These are phyloP conservation scores for Bufo bufo DNA, from an alignment of 2,113 vertebrate genomes.

Conservation along the genomic window DNA sequence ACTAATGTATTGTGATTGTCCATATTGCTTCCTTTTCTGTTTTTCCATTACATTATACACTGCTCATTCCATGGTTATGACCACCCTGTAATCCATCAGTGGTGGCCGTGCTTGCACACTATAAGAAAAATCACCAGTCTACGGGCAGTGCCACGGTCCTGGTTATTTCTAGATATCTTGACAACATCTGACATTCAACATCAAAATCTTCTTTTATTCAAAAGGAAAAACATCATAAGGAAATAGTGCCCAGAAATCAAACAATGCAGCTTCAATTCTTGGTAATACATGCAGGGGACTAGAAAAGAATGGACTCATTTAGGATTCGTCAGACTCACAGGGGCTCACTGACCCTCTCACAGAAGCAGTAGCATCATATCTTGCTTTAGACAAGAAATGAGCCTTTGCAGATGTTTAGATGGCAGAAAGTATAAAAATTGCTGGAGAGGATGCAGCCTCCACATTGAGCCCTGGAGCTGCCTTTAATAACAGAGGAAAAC, in stretches of 20 bases:
- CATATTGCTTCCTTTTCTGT: too few relatives aligned
- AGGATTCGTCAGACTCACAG: background rate
- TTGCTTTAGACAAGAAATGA: background rate
- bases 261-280: background rate
- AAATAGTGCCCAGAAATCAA: background rate
- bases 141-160: too few relatives aligned
- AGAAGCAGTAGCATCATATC: background rate
- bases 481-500: slow-evolving; percentile 33
- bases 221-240: background rate
- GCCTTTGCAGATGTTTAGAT: slow-evolving; percentile 17
- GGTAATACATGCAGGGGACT: background rate
- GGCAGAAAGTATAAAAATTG: slow-evolving; percentile 9
- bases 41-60: too few relatives aligned
- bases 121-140: too few relatives aligned
- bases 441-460: background rate
- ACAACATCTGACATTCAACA: background rate
- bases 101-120: too few relatives aligned
- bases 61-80: too few relatives aligned
- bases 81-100: too few relatives aligned
- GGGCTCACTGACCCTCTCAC: background rate
- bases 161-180: background rate
- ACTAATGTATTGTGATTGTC: too few relatives aligned
- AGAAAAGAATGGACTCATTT: background rate
- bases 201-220: background rate
- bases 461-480: slow-evolving; percentile 22